Base-by-base conservation (phyloP, 2,888 invertebrate genomes). In the Plagiodera versicolora region DNA sequence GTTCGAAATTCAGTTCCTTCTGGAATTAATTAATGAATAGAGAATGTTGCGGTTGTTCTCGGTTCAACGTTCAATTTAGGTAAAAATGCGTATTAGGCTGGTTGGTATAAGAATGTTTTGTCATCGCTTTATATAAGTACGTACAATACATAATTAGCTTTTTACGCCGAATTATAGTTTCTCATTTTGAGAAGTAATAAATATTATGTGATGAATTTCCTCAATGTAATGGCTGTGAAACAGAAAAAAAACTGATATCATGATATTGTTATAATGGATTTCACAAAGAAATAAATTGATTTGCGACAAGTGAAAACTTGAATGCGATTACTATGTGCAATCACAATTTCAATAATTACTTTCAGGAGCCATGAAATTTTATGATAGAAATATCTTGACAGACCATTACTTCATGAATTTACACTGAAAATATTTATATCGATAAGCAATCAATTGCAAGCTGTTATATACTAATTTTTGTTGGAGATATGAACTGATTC, bases 1-100 rank as follows among this genome's bases (percentile, higher is more conserved):
- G 70, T 70, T 70, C 59, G 64, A 64, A 67, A 63, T 68, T 70
- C 60, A 65, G 63, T 69, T 66, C 66, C 64, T 66, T 64, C 62
- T 39, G 39, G 64, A 67, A 67, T 63, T 69, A 63, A 68, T 63
- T 66, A 64, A 61, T 53, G 46, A 60, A 64, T 52, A 49, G 52
- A 53, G 58, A 60, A 59, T 55, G 32, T 60, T 59, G 61, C 60
- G 60, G 63, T 63, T 62, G 58, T 59, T 54, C 47, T 56, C 44
- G 45, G 39, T 30, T 55, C 59, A 56, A 51, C 46, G 58, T 62
- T 14, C 39, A 39, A 39, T 39, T 39, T 39, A 14, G 39, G n/a
- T 14, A 39, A 39, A 39, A 39, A 39, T 39, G 39, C 39, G 39
- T 39, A 39, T 39, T 39, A 14, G 11, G 39, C 14, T 5, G 24